These are phyloP conservation scores for Thamnophis sirtalis DNA, from an alignment of 2,113 vertebrate species.

Conservation along the genomic window DNA sequence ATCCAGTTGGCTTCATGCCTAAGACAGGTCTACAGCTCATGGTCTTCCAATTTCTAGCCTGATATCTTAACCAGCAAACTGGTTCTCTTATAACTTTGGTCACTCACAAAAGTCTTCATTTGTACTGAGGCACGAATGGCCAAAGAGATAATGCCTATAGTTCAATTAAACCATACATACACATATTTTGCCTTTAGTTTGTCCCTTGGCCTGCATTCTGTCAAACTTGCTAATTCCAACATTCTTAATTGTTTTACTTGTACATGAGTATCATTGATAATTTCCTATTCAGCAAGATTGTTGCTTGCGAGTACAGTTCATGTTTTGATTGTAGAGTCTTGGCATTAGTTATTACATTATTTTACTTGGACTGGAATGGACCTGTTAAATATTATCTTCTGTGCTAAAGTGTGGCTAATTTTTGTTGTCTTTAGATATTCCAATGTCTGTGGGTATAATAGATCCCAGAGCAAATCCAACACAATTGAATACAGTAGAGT, in stretches of 20 bases:
- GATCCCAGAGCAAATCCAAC: conserved; percentile 95
- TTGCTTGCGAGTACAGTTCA: background rate
- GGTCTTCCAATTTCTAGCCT: background rate
- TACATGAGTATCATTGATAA: background rate
- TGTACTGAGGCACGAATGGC: background rate
- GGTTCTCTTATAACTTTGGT: background rate
- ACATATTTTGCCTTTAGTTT: background rate
- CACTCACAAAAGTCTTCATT: background rate
- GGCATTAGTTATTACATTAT: background rate
- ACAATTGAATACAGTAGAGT: conserved; percentile 96
- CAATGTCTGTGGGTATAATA: conserved; percentile 95
- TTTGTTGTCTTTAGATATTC: conserved; percentile 79
- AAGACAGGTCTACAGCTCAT: background rate
- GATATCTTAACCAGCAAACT: background rate
- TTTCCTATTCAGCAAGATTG: background rate
- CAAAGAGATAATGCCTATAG: background rate
- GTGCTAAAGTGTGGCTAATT: background rate
- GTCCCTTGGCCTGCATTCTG: background rate
- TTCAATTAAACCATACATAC: background rate
- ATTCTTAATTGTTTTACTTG: background rate
- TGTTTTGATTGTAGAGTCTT: background rate
- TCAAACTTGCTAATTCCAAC: background rate
- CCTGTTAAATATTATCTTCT: background rate
- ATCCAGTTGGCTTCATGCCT: background rate
- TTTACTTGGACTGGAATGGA: background rate